Conservation (phyloP, 1,140 invertebrate species). For the Dreissena polymorpha region DNA sequence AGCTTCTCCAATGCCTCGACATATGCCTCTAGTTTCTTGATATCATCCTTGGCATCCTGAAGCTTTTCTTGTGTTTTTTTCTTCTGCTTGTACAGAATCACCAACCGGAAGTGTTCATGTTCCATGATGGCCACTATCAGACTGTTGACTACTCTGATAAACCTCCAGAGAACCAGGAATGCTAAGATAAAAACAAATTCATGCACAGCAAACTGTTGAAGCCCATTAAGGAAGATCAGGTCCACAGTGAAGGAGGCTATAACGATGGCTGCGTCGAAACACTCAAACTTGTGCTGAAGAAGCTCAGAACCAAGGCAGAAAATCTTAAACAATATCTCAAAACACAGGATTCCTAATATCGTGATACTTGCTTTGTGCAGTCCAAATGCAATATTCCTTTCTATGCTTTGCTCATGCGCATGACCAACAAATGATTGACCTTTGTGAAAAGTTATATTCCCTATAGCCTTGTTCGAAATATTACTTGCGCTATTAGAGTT, state of each 20-base stretch:
- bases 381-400: constrained; percentile 60
- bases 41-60: constrained; percentile 52
- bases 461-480: too few relatives aligned
- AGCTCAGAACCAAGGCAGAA: constrained; percentile 29
- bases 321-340: constrained; percentile 46
- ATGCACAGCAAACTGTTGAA: constrained; percentile 49
- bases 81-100: constrained; percentile 69
- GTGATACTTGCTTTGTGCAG: constrained; percentile 66
- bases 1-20: constrained; percentile 26
- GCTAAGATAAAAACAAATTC: constrained; percentile 64
- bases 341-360: constrained; percentile 63
- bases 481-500: too few relatives aligned
- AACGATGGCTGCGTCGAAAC: constrained; percentile 56
- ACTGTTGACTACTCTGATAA: constrained; percentile 70
- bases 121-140: constrained; percentile 66
- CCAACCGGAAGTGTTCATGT: constrained; percentile 63
- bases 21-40: constrained; percentile 56
- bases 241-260: constrained; percentile 58
- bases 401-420: constrained; percentile 15
- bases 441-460: too few relatives aligned
- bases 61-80: constrained; percentile 60
- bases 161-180: constrained; percentile 66
- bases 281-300: constrained; percentile 50
- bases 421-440: neutral
- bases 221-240: constrained; percentile 54